Evolutionary conservation across 2,113 vertebrate genomes (phyloP).

Genomic region (Corvus moneduloides): DNA sequence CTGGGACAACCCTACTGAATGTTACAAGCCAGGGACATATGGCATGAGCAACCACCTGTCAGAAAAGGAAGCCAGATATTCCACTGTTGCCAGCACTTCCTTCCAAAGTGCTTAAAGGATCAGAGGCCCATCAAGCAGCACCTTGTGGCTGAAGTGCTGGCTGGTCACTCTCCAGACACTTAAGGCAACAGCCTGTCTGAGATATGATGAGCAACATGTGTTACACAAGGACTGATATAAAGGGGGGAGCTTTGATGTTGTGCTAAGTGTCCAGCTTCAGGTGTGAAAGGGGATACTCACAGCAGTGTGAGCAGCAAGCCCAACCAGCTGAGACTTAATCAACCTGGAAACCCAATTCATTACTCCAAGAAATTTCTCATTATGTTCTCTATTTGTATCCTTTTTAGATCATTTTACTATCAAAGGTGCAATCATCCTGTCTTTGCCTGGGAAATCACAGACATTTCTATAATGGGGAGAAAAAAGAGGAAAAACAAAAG

Average conservation of each 20-base stretch:
- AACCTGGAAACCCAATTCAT: not conserved
- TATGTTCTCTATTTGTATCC: not conserved
- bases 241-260: accelerated
- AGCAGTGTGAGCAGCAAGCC: not conserved
- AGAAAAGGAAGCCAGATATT: not conserved
- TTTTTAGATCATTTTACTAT: not conserved
- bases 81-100: not conserved
- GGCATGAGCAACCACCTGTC: not conserved
- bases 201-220: not conserved
- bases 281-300: not conserved
- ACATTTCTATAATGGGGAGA: not conserved
- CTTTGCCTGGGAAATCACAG: not conserved
- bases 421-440: not conserved
- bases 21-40: not conserved
- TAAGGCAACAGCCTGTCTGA: not conserved
- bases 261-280: not conserved
- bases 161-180: not conserved
- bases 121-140: not conserved
- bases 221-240: not conserved
- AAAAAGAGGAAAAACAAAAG: not conserved
- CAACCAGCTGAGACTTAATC: not conserved
- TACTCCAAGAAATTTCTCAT: not conserved
- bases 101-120: not conserved
- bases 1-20: not conserved
- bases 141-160: not conserved